Evolutionary conservation across 1,140 invertebrate genomes (phyloP).

Genomic region (Doryteuthis pealeii): DNA sequence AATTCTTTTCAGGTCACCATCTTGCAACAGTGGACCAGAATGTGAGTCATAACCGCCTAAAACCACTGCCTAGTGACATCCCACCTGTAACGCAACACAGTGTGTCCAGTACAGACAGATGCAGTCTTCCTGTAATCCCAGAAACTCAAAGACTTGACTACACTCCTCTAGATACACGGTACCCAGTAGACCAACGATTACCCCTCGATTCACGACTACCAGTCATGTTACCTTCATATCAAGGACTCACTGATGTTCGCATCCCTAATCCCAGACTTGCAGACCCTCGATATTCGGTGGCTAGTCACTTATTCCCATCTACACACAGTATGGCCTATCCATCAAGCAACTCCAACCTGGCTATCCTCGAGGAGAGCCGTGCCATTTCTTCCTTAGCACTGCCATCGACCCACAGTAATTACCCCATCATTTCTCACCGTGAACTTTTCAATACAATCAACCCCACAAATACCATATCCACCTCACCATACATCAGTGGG

Average conservation of each 20-base stretch:
- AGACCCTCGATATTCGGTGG: conserved; percentile 33
- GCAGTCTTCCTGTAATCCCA: conserved; percentile 32
- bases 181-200: conserved; percentile 22
- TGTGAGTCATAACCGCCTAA: background rate
- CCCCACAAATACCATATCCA: conserved; percentile 30
- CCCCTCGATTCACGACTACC: conserved; percentile 29
- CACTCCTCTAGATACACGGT: conserved; percentile 30
- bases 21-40: conserved; percentile 13
- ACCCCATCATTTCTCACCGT: conserved; percentile 36
- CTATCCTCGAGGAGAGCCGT: conserved; percentile 46
- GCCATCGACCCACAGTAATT: conserved; percentile 31
- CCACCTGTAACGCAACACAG: conserved; percentile 20
- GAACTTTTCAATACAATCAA: conserved; percentile 40
- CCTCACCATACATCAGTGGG: conserved; percentile 30
- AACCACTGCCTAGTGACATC: background rate
- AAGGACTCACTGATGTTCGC: conserved; percentile 31
- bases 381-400: conserved; percentile 36
- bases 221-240: conserved; percentile 29
- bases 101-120: conserved; percentile 26
- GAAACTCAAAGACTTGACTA: conserved; percentile 39
- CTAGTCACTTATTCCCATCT: conserved; percentile 18
- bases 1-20: conserved; percentile 20
- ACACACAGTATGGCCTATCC: conserved; percentile 31
- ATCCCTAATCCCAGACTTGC: conserved; percentile 35
- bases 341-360: conserved; percentile 40